Evolutionary conservation across 2,113 vertebrate genomes (phyloP).

Genomic region (Hydrochoerus hydrochaeris): DNA sequence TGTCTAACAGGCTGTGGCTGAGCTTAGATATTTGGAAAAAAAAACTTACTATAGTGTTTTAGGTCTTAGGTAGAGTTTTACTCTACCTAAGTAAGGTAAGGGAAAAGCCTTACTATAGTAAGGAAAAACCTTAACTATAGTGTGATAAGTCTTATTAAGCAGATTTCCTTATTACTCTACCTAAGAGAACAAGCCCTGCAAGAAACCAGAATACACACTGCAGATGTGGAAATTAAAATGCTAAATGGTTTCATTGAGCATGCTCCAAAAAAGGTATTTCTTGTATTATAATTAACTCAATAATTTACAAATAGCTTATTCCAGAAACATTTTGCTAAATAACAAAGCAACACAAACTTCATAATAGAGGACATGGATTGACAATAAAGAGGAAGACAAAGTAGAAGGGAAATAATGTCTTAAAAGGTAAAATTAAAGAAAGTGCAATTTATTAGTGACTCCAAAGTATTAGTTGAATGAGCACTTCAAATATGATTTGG

Average conservation of each 20-base stretch:
- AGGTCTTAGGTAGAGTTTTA: not conserved
- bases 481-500: not conserved
- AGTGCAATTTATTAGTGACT: not conserved
- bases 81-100: too few species aligned
- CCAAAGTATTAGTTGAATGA: not conserved
- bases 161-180: not conserved
- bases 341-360: not conserved
- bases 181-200: not conserved
- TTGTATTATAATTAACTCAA: not conserved
- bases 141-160: not conserved
- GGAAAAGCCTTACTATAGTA: too few species aligned
- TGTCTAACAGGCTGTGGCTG: not conserved
- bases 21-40: not conserved
- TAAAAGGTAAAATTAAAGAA: not conserved
- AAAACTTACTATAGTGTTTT: not conserved
- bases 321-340: not conserved
- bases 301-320: not conserved
- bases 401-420: not conserved
- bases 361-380: not conserved
- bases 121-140: too few species aligned
- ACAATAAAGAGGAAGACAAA: not conserved
- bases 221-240: not conserved
- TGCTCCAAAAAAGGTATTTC: not conserved
- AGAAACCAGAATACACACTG: not conserved
- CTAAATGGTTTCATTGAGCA: not conserved